Evolutionary conservation across 2,888 invertebrate species (phyloP).

Genomic region (Phyllotreta striolata): DNA sequence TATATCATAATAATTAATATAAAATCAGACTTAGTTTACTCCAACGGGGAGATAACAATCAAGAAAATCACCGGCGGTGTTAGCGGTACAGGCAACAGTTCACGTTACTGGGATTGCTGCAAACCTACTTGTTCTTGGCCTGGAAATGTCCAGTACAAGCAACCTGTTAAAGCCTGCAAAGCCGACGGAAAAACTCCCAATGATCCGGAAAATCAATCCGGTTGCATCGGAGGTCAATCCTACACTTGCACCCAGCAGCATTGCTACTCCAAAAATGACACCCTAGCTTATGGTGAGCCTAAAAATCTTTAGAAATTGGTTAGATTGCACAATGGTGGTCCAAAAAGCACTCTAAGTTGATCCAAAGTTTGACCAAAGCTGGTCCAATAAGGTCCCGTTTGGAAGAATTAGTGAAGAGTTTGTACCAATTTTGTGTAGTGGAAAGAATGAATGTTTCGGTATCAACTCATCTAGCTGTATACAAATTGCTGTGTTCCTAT

Average conservation of each 20-base stretch:
- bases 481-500: no score
- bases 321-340: no score
- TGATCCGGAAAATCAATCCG: slow-evolving; percentile 36
- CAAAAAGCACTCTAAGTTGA: no score
- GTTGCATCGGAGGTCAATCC: slow-evolving; percentile 16
- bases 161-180: slow-evolving; percentile 34
- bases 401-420: no score
- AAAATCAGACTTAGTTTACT: no score
- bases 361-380: no score
- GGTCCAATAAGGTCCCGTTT: no score
- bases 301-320: not conserved
- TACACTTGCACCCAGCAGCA: slow-evolving; percentile 3
- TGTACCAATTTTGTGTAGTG: no score
- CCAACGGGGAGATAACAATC: no score
- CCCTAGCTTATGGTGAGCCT: slow-evolving; percentile 2
- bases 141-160: slow-evolving; percentile 31
- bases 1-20: no score
- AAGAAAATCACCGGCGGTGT: slow-evolving; percentile 35
- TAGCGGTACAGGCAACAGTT: slow-evolving; percentile 36
- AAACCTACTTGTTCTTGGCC: slow-evolving; percentile 42
- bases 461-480: no score
- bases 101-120: slow-evolving; percentile 44
- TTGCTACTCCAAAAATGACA: not conserved
- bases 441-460: no score
- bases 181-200: slow-evolving; percentile 38